Percentiles rank a stretch among this genome's conserved stretches.
phyloP scores from a whole-genome alignment of 2,888 invertebrate species.

The Euproctis similis region DNA sequence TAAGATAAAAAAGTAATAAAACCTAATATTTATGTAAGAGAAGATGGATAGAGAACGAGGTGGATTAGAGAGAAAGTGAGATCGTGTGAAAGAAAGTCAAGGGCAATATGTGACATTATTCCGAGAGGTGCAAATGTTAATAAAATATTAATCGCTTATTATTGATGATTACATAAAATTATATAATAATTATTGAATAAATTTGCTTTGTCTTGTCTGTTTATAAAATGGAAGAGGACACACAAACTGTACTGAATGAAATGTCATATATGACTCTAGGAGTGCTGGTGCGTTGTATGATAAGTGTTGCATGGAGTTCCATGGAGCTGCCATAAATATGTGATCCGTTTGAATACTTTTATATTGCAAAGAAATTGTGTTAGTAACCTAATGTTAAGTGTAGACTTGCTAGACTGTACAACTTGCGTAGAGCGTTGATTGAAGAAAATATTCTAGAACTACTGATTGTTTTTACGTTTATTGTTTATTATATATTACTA shows the following conservation, averaged over 20 bases:
- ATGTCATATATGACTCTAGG: slow-evolving; percentile 58
- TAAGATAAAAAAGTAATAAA: slow-evolving; percentile 64
- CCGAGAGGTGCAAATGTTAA: slow-evolving; percentile 48
- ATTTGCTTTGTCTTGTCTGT: slow-evolving; percentile 41
- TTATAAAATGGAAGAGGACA: slow-evolving; percentile 28
- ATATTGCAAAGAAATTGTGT: slow-evolving; percentile 68
- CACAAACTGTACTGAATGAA: slow-evolving; percentile 47
- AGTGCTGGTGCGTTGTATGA: slow-evolving; percentile 41
- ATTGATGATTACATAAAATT: slow-evolving; percentile 26
- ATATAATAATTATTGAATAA: slow-evolving; percentile 31
- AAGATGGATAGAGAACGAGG: too few species aligned
- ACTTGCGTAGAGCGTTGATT: slow-evolving; percentile 61
- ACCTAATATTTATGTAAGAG: slow-evolving; percentile 51
- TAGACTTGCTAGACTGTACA: slow-evolving; percentile 72
- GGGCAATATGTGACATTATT: slow-evolving; percentile 64
- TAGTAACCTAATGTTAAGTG: slow-evolving; percentile 59
- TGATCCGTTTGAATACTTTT: slow-evolving; percentile 76
- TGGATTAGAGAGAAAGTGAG: too few species aligned
- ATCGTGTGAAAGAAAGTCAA: too few species aligned
- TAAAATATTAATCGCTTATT: slow-evolving; percentile 25
- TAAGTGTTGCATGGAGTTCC: slow-evolving; percentile 70
- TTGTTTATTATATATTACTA: slow-evolving; percentile 36
- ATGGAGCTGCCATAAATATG: slow-evolving; percentile 72
- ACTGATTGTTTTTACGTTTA: slow-evolving; percentile 34
- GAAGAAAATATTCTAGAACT: slow-evolving; percentile 44